Base-by-base conservation (phyloP, 2,113 vertebrate genomes). In the Passer domesticus region DNA sequence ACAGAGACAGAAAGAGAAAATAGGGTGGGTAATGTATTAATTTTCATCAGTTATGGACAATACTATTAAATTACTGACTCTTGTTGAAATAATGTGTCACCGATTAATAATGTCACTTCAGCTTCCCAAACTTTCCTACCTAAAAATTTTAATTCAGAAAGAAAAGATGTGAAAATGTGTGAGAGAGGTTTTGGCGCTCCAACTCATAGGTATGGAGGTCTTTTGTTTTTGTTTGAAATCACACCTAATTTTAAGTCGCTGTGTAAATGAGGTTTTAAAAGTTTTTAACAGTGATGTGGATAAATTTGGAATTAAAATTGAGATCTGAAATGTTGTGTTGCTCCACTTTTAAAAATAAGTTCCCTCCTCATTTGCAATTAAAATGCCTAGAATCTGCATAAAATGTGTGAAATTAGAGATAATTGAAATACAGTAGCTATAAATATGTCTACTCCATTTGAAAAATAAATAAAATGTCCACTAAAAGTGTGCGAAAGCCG, bases 351-450 rank as follows among this genome's bases (percentile, higher is more conserved):
- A 98, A 98, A 98, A 98, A 98, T 97, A 98, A 97, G 97, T 97
- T 97, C 94, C 91, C 60, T 82, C 93, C 97, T 97, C 85, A 98
- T 98, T 97, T 98, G 97, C 98, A 98, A 98, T 98, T 98, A 97
- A 98, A 96, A 98, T 98, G 70, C 49, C 70, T 62, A 39, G 69
- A 95, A 98, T 98, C 97, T 98, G 97, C 97, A 98, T 98, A 97
- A 98, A 98, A 98, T 97, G 96, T 98, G 89, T 98, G 97, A 98
- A 98, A 98, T 98, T 98, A 97, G 97, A 97, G 97, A 96, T 98
- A 98, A 98, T 98, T 98, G 97, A 98, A 97, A 97, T 98, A 97
- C 97, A 97, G 97, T 97, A 96, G 95, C 97, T 98, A 97, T 98
- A 97, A 98, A 98, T 97, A 96, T 94, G 94, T 96, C 96, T 97